Base-by-base conservation (phyloP, 2,797 vertebrate species). In the Lithobates sylvaticus region DNA sequence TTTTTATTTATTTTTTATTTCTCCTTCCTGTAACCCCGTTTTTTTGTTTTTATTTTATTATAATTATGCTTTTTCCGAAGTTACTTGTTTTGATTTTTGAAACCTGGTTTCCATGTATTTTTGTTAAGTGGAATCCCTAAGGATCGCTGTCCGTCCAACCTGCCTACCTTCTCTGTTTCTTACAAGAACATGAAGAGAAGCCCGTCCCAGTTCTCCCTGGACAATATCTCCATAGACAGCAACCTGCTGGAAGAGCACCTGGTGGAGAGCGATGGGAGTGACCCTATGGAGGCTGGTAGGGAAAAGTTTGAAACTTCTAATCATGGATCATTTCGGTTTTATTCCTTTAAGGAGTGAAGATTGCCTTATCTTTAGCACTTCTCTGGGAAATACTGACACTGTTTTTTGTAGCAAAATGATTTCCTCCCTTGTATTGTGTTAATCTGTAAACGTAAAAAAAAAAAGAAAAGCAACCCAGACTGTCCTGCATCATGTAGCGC, bases 181-280 rank as follows among this genome's bases (percentile, higher is more conserved):
- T 97, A 96, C 70, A 99, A 98, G 94, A 97, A 95, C 91, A 95
- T 98, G 96, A 98, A 97, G 93, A 97, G 96, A 94, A 99, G 97
- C 86, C 96, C 98, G 0, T 99, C 98, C 12, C 96, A 99, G 85
- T 95, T 96, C 89, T 99, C 98, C 32, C 88, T 99, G 93, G 98
- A 99, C 89, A 97, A 96, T 90, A 92, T 99, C 89, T 99, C 98
- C 88, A 96, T 98, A 74, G 98, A 99, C 91, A 99, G 98, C 91
- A 97, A 95, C 93, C 88, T 96, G 89, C 87, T 98, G 89, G 98
- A 96, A 76, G 95, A 96, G 76, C 94, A 94, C 80, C 84, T 94
- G 61, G 85, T 93, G 88, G 95, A 99, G 92, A 98, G 97, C 71
- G 96, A 96, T 85, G 97, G 97, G 91, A 93, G 94, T 42, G 97